Conservation (phyloP, 2,113 vertebrate species). For the Marcusenius ussheri region DNA sequence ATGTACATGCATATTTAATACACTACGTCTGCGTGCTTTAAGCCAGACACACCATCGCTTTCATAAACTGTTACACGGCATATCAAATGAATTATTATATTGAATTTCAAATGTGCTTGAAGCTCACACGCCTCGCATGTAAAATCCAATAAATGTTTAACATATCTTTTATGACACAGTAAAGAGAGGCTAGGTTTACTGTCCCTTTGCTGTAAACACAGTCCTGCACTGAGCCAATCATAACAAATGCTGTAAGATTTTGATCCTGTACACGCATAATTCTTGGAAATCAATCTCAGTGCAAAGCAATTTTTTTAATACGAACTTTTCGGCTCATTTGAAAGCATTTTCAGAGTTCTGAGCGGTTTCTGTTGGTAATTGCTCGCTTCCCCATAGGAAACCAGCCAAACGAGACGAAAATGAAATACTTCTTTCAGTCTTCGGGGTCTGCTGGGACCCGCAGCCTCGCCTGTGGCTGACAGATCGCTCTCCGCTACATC, state of each 20-base stretch:
- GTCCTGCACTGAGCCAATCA: slow-evolving; percentile 29
- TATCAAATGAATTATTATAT: slow-evolving; percentile 11
- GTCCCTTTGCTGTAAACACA: background rate
- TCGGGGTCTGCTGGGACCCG: slow-evolving; percentile 41
- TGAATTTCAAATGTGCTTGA: background rate
- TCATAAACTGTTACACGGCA: background rate
- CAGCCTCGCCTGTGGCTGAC: background rate
- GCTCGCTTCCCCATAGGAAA: slow-evolving; percentile 38
- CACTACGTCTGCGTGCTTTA: background rate
- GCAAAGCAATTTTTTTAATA: slow-evolving; percentile 34
- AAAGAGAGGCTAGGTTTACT: background rate
- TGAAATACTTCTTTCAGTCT: slow-evolving; percentile 43
- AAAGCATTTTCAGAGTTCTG: slow-evolving; percentile 44
- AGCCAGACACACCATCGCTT: background rate
- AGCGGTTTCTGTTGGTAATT: slow-evolving; percentile 40
- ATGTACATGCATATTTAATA: background rate
- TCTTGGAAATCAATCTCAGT: slow-evolving; percentile 33
- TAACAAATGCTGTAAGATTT: slow-evolving; percentile 15
- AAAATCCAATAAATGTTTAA: slow-evolving; percentile 11
- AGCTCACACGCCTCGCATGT: background rate
- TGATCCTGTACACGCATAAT: slow-evolving; percentile 30
- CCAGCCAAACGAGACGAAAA: slow-evolving; percentile 33
- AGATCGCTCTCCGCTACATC: background rate
- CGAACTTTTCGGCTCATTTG: slow-evolving; percentile 36
- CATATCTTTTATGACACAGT: slow-evolving; percentile 6